These are phyloP conservation scores for Nestor notabilis DNA, from an alignment of 2,113 vertebrate species.

Conservation along the genomic window DNA sequence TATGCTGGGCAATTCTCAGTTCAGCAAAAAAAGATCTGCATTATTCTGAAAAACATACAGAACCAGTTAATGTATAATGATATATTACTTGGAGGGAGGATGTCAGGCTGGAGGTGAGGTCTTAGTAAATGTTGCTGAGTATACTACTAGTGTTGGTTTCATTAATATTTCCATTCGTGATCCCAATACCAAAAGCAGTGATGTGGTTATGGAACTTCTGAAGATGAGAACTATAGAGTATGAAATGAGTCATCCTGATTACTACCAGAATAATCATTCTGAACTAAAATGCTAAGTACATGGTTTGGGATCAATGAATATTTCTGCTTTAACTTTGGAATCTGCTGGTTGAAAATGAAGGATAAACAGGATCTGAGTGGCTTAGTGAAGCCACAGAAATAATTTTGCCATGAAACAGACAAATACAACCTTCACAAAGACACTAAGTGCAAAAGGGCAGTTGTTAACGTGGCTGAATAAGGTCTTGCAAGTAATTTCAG, in stretches of 20 bases:
- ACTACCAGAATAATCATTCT: background rate
- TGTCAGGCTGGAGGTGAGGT: background rate
- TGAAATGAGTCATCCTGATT: background rate
- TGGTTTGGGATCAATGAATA: accelerated
- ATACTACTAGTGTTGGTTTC: background rate
- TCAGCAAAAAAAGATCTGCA: background rate
- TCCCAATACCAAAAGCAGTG: background rate
- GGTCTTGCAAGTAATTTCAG: background rate
- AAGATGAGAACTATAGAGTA: background rate
- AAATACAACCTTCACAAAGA: background rate
- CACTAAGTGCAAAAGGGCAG: background rate
- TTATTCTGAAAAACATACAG: background rate
- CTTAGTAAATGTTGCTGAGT: background rate
- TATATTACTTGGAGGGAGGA: background rate
- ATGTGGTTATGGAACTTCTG: background rate
- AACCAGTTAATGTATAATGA: background rate
- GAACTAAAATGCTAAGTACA: background rate
- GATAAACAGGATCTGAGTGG: background rate
- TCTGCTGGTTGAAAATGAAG: background rate
- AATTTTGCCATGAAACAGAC: background rate
- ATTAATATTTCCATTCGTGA: background rate
- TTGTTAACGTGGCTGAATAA: background rate
- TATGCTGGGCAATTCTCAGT: background rate
- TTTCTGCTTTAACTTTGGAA: background rate
- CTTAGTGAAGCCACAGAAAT: background rate